These are phyloP conservation scores for Onychostruthus taczanowskii DNA, from an alignment of 2,113 vertebrate genomes.

Conservation along the genomic window DNA sequence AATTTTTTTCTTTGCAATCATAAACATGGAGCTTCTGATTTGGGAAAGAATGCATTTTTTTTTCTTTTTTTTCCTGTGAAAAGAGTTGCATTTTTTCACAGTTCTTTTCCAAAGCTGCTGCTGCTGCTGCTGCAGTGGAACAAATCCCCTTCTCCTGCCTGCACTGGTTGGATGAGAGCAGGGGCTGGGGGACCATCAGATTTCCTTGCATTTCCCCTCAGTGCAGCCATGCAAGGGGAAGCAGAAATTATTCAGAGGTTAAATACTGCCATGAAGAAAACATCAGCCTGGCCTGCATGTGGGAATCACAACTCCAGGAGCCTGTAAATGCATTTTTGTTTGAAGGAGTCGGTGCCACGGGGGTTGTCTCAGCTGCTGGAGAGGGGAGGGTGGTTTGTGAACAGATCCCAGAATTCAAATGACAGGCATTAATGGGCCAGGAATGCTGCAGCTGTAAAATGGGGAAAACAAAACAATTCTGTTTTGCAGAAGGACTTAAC, in stretches of 20 bases:
- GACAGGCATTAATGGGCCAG: not conserved
- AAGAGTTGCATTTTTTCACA: not conserved
- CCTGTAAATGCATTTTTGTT: not conserved
- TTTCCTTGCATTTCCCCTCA: not conserved
- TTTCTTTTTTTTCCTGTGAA: not conserved
- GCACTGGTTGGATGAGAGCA: not conserved
- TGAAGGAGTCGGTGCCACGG: not conserved
- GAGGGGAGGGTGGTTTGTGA: not conserved
- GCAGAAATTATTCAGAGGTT: not conserved
- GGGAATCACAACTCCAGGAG: not conserved
- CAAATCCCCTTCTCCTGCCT: not conserved
- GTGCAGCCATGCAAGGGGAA: not conserved
- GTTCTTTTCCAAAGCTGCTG: not conserved
- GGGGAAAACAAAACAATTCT: not conserved
- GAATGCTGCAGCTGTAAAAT: not conserved
- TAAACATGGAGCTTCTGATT: not conserved
- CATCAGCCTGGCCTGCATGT: not conserved
- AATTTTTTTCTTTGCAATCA: not conserved
- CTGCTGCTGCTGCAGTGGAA: not conserved
- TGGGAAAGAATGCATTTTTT: not conserved
- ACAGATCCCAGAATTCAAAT: not conserved
- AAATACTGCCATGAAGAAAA: not conserved
- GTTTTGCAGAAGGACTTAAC: slow-evolving; percentile 30
- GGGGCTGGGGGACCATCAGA: not conserved
- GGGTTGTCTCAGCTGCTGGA: not conserved